Evolutionary conservation across 2,113 vertebrate species (phyloP), one percentile per base, ranked within the genome.

Genomic region (Aix galericulata): DNA sequence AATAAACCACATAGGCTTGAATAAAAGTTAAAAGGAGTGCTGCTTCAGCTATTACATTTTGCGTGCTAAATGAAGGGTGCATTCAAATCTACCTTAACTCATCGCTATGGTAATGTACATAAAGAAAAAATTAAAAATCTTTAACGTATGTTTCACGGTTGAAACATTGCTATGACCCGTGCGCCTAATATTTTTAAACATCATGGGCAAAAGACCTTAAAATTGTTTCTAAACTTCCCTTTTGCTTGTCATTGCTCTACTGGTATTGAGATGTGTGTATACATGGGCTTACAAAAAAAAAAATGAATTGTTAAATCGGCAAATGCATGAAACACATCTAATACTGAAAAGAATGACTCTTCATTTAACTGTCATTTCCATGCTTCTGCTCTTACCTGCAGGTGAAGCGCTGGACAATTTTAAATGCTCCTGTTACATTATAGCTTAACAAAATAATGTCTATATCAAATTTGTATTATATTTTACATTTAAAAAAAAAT

Each of bases 331-430:
- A 69, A 92, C 92, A 63, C 42, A 86, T 46, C 86, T 95, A 96
- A 92, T 93, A 76, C 36, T 59, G 86, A 50, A 89, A 76, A 87
- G 71, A 87, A 53, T 84, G 83, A 91, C 32, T 84, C 86, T 86
- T 86, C 88, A 79, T 86, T 88, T 96, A 96, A 97, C 93, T 84
- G 44, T 73, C 74, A 92, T 91, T 92, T 92, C 92, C 95, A 89
- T 87, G 93, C 94, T 95, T 96, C 92, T 71, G 86, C 92, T 94
- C 71, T 79, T 92, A 89, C 32, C 55, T 92, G 40, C 91, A 95
- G 86, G 80, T 91, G 77, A 95, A 86, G 13, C 2, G 9, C 66
- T 77, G 66, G 72, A 48, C 83, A 63, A 25, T 71, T 55, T 48
- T 29, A 77, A 55, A 48, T 25, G 72, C 73, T 63, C 31, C 56